These are phyloP conservation scores for Dermochelys coriacea DNA, from an alignment of 2,797 vertebrate species.

Conservation along the genomic window DNA sequence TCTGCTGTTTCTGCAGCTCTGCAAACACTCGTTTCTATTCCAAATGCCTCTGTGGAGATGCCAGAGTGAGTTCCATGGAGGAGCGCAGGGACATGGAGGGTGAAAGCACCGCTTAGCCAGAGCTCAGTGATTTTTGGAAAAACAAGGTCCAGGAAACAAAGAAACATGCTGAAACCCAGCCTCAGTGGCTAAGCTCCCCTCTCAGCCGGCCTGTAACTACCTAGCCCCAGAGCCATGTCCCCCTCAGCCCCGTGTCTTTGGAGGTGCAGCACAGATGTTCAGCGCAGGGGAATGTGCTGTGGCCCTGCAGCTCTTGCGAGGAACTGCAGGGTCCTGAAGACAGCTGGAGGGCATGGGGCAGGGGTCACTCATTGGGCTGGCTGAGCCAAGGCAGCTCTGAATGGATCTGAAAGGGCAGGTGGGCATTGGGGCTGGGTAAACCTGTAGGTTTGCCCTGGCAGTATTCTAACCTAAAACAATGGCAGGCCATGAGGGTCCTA, in stretches of 20 bases:
- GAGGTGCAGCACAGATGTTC: background rate
- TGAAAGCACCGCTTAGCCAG: background rate
- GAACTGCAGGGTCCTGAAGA: background rate
- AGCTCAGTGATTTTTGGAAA: background rate
- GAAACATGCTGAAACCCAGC: background rate
- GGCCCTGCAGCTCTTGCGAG: background rate
- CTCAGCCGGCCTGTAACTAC: background rate
- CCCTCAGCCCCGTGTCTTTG: background rate
- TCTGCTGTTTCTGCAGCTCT: constrained; percentile 65
- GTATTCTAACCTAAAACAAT: background rate
- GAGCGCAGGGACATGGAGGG: background rate
- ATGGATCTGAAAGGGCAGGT: background rate
- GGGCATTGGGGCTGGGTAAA: background rate
- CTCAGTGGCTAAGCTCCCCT: background rate
- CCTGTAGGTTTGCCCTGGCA: background rate
- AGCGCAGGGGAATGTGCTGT: background rate
- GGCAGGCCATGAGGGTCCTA: background rate
- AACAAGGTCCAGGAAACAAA: background rate
- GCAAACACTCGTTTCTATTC: constrained; percentile 30
- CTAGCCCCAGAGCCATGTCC: background rate
- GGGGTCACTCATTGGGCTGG: background rate
- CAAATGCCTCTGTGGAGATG: background rate
- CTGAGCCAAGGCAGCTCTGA: too few relatives aligned
- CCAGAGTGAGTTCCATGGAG: background rate
- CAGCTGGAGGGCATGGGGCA: background rate